phyloP scores from a whole-genome alignment of 2,113 vertebrate genomes.

The Loxodonta africana region DNA sequence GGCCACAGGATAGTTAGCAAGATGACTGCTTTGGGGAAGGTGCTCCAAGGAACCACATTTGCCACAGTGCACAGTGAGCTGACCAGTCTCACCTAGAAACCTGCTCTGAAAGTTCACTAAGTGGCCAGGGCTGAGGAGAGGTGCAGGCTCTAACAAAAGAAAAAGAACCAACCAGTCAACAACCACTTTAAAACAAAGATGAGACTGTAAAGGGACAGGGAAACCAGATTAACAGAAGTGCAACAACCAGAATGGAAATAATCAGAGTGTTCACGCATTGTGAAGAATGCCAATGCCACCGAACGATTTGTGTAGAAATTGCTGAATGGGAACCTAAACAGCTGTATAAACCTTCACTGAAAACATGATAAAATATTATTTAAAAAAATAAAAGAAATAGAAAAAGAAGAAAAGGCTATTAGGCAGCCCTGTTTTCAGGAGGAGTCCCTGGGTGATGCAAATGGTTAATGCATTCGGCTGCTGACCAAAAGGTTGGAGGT shows the following conservation, averaged over 20 bases:
- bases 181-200: neutral
- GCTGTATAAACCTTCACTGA: neutral
- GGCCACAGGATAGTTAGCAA: fast-evolving
- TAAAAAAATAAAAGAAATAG: no score
- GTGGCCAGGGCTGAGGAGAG: neutral
- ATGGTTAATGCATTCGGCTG: no score
- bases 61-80: neutral
- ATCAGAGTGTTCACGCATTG: neutral
- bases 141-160: neutral
- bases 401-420: neutral
- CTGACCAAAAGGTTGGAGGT: no score
- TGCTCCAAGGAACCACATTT: neutral
- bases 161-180: neutral
- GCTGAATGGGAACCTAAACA: neutral
- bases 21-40: fast-evolving
- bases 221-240: neutral
- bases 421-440: neutral
- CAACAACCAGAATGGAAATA: neutral
- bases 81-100: neutral
- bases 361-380: no score
- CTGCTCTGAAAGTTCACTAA: neutral
- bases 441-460: no score
- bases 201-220: neutral
- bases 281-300: neutral
- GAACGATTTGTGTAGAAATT: neutral